phyloP scores from a whole-genome alignment of 1,140 invertebrate species.

The Aphaenogaster floridana region DNA sequence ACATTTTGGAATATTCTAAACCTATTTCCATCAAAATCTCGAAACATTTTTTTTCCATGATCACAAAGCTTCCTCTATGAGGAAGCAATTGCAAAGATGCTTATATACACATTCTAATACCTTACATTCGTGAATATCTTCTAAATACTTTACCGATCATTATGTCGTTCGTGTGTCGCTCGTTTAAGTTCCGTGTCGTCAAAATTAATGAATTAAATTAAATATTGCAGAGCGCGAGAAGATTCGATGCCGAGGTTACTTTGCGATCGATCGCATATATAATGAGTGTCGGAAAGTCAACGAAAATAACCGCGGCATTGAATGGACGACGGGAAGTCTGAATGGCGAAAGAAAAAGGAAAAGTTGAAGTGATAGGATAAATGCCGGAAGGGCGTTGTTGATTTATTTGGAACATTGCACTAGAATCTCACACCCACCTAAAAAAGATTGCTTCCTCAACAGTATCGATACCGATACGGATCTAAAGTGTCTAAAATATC shows the following conservation, averaged over 20 bases:
- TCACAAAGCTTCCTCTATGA: too few relatives aligned
- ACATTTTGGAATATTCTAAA: too few relatives aligned
- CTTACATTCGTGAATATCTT: background rate
- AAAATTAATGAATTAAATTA: conserved; percentile 44
- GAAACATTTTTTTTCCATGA: too few relatives aligned
- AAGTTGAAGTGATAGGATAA: background rate
- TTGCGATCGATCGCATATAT: conserved; percentile 45
- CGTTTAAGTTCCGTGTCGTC: conserved; percentile 4
- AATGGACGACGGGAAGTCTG: conserved; percentile 26
- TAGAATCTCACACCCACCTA: background rate
- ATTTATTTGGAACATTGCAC: background rate
- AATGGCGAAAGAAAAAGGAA: conserved; percentile 12
- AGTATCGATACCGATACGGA: background rate
- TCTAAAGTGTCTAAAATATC: conserved; percentile 25
- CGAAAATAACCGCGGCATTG: conserved; percentile 56
- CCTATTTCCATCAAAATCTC: too few relatives aligned
- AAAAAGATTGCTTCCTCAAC: conserved; percentile 15
- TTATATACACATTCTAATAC: conserved; percentile 1
- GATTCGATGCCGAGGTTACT: conserved; percentile 25
- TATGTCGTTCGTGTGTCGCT: background rate
- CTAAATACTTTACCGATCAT: background rate
- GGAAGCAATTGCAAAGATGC: background rate
- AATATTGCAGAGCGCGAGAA: conserved; percentile 2
- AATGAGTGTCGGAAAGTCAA: conserved; percentile 24
- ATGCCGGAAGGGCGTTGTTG: background rate